phyloP scores from a whole-genome alignment of 2,888 invertebrate species.

The Meiosimyza decipiens region DNA sequence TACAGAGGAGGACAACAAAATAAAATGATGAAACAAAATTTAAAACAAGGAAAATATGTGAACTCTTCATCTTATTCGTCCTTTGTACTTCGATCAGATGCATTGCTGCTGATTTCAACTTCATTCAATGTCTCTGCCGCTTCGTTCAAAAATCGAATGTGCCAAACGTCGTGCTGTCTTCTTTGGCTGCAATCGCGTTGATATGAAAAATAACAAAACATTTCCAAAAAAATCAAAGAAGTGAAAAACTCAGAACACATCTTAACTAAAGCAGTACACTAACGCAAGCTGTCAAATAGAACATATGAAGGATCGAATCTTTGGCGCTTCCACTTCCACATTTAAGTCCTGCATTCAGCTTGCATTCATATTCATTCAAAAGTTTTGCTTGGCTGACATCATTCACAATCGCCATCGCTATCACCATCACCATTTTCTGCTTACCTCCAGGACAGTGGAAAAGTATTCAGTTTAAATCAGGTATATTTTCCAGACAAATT shows the following conservation, averaged over 20 bases:
- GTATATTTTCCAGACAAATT: too few relatives aligned
- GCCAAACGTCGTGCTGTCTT: slow-evolving; percentile 26
- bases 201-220: slow-evolving; percentile 9
- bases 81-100: too few relatives aligned
- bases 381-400: slow-evolving; percentile 22
- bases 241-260: background rate
- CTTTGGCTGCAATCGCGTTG: slow-evolving; percentile 24
- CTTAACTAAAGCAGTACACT: background rate
- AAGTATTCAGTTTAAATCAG: too few relatives aligned
- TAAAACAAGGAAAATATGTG: too few relatives aligned
- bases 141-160: slow-evolving; percentile 28
- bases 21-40: too few relatives aligned
- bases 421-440: too few relatives aligned
- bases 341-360: background rate
- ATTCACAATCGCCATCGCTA: slow-evolving; percentile 6
- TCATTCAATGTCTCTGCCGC: background rate
- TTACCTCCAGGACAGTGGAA: too few relatives aligned
- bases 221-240: background rate
- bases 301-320: background rate
- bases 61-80: too few relatives aligned
- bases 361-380: slow-evolving; percentile 18
- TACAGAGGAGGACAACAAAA: slow-evolving; percentile 51
- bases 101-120: too few relatives aligned
- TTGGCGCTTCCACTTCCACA: background rate
- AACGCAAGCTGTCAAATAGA: background rate